These are phyloP conservation scores for Nasonia longicornis DNA, from an alignment of 1,140 invertebrate species.

Conservation along the genomic window DNA sequence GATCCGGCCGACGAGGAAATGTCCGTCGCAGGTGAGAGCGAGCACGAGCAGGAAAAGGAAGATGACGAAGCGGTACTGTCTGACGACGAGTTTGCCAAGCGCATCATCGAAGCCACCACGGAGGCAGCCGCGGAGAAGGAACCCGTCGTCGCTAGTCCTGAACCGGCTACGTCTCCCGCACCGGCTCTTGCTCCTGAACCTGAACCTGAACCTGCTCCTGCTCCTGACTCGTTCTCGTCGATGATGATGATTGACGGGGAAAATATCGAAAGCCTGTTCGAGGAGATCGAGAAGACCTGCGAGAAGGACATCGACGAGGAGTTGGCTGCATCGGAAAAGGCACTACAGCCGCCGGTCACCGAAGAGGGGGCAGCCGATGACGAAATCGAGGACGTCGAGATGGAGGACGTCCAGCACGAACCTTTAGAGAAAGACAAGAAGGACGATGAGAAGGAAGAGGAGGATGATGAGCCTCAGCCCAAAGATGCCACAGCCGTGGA, in stretches of 20 bases:
- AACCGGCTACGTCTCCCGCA: neutral
- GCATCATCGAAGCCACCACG: slow-evolving; percentile 12
- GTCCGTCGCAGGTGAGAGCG: neutral
- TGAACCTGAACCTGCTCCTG: no score
- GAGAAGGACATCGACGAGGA: slow-evolving; percentile 3
- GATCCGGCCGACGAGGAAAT: neutral
- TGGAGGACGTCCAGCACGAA: slow-evolving; percentile 12
- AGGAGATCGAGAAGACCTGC: slow-evolving; percentile 13
- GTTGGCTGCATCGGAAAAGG: neutral
- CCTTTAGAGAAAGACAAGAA: slow-evolving; percentile 28
- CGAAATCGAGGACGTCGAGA: neutral
- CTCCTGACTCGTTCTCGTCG: neutral
- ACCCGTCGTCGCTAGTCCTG: neutral
- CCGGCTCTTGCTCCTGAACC: no score
- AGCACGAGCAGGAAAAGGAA: neutral
- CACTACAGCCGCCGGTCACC: neutral
- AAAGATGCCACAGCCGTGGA: neutral
- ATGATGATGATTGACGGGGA: neutral
- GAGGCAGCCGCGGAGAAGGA: neutral
- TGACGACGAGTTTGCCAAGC: slow-evolving; percentile 2
- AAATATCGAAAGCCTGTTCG: neutral
- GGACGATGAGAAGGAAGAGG: neutral
- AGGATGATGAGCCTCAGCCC: neutral
- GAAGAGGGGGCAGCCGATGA: neutral
- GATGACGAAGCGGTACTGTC: neutral